These are phyloP conservation scores for Polyommatus iphigenia DNA, from an alignment of 2,888 invertebrate genomes.

Conservation along the genomic window DNA sequence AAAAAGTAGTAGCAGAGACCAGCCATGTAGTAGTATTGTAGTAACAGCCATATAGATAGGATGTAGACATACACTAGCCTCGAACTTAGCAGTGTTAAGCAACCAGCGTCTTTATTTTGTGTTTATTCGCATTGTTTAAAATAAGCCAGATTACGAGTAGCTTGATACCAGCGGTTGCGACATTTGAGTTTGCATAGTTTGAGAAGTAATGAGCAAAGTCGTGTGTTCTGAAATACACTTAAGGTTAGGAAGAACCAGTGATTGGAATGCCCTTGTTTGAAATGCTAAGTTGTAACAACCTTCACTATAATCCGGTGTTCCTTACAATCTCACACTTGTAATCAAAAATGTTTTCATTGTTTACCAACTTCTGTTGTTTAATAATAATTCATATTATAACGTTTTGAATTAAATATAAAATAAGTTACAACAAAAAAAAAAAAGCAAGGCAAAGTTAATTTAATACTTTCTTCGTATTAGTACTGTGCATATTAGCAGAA, in stretches of 20 bases:
- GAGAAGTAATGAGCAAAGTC: constrained; percentile 16
- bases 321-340: constrained; percentile 7
- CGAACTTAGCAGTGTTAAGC: not conserved
- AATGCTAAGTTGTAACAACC: constrained; percentile 43
- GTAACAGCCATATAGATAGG: too few species aligned
- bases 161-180: constrained; percentile 10
- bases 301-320: constrained; percentile 41
- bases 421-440: too few species aligned
- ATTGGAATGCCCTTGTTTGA: constrained; percentile 45
- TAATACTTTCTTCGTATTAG: too few species aligned
- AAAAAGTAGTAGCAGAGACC: too few species aligned
- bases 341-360: constrained; percentile 8
- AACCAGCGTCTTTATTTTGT: not conserved
- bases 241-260: constrained; percentile 40
- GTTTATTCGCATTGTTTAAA: not conserved
- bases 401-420: too few species aligned
- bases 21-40: not conserved
- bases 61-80: not conserved
- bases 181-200: constrained; percentile 13
- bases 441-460: too few species aligned
- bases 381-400: too few species aligned
- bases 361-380: not conserved
- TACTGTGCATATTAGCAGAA: not conserved
- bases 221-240: constrained; percentile 34
- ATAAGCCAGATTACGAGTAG: not conserved